A percentile compares a stretch with the other conserved stretches of the same genome.
Conservation (phyloP, 1,140 invertebrate species). For the Diachasma alloeum region DNA sequence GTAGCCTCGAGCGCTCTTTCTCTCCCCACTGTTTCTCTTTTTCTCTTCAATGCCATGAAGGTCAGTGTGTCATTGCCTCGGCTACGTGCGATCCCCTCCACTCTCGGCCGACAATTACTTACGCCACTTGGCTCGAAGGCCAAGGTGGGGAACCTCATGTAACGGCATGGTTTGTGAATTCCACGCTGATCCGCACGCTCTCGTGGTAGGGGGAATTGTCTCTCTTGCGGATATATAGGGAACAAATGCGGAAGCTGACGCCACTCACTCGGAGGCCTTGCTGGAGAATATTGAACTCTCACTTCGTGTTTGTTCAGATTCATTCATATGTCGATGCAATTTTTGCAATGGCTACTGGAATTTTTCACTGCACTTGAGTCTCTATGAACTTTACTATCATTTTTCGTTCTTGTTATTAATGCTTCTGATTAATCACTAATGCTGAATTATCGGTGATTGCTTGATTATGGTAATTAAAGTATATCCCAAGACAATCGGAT, state of each 20-base stretch:
- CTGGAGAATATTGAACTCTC: conserved; percentile 20
- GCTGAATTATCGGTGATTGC: too few species aligned
- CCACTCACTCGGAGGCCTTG: neutral
- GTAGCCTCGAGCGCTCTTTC: conserved; percentile 11
- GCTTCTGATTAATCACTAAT: too few species aligned
- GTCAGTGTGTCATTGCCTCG: conserved; percentile 51
- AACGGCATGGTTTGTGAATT: conserved; percentile 54
- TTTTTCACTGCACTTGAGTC: too few species aligned
- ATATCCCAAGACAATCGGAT: too few species aligned
- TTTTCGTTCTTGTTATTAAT: too few species aligned
- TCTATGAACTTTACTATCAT: neutral
- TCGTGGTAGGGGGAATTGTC: neutral
- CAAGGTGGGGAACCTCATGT: conserved; percentile 27
- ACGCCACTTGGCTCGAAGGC: neutral
- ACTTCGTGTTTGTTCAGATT: neutral
- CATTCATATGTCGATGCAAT: neutral
- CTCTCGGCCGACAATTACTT: conserved; percentile 3
- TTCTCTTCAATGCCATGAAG: conserved; percentile 39
- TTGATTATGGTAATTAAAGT: too few species aligned
- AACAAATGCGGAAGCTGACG: neutral
- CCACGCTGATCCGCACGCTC: neutral
- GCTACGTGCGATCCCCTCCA: conserved; percentile 24
- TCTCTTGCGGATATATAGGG: conserved; percentile 32
- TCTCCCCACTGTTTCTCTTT: neutral
- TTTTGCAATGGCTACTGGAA: neutral